These are phyloP conservation scores for Oryzias woworae DNA, from an alignment of 2,113 vertebrate species.

Conservation along the genomic window DNA sequence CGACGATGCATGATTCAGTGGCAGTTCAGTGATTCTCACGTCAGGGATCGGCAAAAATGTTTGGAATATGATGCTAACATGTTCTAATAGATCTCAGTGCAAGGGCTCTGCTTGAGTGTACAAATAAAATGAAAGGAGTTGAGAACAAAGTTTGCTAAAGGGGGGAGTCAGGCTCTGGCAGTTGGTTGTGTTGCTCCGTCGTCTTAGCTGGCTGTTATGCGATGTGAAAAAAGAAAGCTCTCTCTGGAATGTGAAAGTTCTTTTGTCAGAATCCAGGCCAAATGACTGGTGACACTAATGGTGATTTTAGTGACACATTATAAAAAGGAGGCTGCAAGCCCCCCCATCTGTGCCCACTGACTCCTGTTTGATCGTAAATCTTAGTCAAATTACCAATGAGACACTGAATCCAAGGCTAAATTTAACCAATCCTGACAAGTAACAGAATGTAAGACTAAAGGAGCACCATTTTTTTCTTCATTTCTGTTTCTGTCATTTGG, in stretches of 20 bases:
- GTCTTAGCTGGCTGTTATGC: conserved; percentile 24
- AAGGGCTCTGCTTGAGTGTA: conserved; percentile 28
- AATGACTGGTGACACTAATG: conserved; percentile 52
- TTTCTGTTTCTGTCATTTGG: no score
- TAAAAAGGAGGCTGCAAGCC: conserved; percentile 26
- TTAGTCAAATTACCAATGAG: neutral
- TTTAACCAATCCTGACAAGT: neutral
- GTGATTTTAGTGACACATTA: conserved; percentile 28
- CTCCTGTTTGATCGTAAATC: conserved; percentile 19
- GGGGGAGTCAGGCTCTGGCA: conserved; percentile 39
- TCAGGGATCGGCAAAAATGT: conserved; percentile 26
- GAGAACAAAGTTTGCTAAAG: conserved; percentile 55
- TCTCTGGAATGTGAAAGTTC: conserved; percentile 13
- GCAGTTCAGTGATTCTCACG: conserved; percentile 34
- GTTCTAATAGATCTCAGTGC: conserved; percentile 52
- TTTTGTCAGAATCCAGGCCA: conserved; percentile 38
- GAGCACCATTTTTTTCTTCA: neutral
- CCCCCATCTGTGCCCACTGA: conserved; percentile 9
- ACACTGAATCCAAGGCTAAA: neutral
- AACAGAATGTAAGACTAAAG: neutral
- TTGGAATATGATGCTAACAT: conserved; percentile 59
- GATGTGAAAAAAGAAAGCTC: conserved; percentile 33
- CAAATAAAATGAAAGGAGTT: conserved; percentile 37
- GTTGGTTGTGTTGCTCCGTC: conserved; percentile 35
- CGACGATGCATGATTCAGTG: neutral